Percentiles rank a stretch among this genome's conserved stretches.
These are phyloP conservation scores for Hyperopisus bebe DNA, from an alignment of 2,113 vertebrate species.

Conservation along the genomic window DNA sequence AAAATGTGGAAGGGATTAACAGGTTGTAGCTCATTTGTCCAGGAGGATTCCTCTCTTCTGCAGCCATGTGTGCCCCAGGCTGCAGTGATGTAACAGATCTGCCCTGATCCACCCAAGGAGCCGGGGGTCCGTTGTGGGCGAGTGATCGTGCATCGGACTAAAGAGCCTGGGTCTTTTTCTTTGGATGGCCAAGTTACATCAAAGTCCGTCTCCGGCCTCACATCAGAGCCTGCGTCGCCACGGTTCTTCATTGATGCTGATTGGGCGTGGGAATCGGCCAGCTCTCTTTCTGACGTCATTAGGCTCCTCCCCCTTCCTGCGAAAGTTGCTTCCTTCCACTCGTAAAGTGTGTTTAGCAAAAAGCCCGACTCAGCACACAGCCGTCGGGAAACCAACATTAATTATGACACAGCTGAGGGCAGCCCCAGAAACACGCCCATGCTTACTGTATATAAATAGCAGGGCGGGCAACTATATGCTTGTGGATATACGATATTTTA, in stretches of 20 bases:
- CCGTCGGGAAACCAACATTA: not conserved
- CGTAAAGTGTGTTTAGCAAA: not conserved
- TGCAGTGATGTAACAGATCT: not conserved
- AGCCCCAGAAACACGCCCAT: not conserved
- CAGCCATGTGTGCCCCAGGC: not conserved
- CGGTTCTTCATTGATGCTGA: not conserved
- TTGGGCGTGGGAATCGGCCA: not conserved
- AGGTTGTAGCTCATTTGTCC: constrained; percentile 2
- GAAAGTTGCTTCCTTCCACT: not conserved
- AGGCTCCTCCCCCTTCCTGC: not conserved
- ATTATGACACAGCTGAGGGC: not conserved
- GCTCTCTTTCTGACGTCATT: not conserved
- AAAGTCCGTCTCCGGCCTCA: not conserved
- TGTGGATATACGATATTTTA: not conserved
- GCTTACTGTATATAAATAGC: constrained; percentile 3
- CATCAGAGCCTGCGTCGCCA: not conserved
- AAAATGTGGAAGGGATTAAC: not conserved
- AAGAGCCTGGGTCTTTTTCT: not conserved
- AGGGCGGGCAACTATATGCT: not conserved
- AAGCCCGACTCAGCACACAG: not conserved
- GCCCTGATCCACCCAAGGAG: not conserved
- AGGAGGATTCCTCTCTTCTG: not conserved
- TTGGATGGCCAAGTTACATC: not conserved
- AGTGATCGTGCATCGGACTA: not conserved
- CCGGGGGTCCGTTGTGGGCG: not conserved